Evolutionary conservation across 2,888 invertebrate species (phyloP), one percentile per base, ranked within the genome.

Genomic region (Spodoptera picta): DNA sequence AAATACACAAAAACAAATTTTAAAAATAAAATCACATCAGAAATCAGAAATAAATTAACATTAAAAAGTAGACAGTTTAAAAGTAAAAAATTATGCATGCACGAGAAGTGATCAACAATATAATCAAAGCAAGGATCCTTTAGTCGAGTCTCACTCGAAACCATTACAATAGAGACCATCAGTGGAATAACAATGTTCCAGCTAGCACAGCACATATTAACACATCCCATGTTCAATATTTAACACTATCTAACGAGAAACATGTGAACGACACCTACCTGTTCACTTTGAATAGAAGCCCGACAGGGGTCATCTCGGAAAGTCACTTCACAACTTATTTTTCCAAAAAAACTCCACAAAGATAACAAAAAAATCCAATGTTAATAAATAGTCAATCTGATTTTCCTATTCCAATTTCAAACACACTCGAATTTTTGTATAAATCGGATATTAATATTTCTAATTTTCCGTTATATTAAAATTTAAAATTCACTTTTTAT

Each of bases 251-350:
- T 56, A 42, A 59, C 60, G 46, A 55, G 65, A 54, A 67, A 75
- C 69, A 81, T 79, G 77, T 68, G 77, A 79, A 81, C 74, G 73
- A 84, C 45, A 87, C 93, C 86, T 90, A 95, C 95, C 95, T 95
- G 92, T 95, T 94, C 87, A 95, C 94, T 92, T 95, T 95, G 83
- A 95, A 95, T 87, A 95, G 91, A 83, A 95, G 93, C 90, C 95
- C 95, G 77, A 95, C 95, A 51, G 95, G 95, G 94, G 94, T 94
- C 94, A 96, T 95, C 79, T 87, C 92, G 83, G 79, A 80, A 62
- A 76, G 58, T 69, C 88, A 88, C 86, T 75, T 55, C 80, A 83
- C 81, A 73, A 59, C 23, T 31, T 45, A 78, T 56, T 60, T 67
- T 63, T 71, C 61, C 60, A 60, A 76, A 69, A 69, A 52, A 46